Percentiles rank a stretch among this genome's conserved stretches.
Evolutionary conservation across 2,113 vertebrate genomes (phyloP).

Genomic region (Psephotus haematonotus): DNA sequence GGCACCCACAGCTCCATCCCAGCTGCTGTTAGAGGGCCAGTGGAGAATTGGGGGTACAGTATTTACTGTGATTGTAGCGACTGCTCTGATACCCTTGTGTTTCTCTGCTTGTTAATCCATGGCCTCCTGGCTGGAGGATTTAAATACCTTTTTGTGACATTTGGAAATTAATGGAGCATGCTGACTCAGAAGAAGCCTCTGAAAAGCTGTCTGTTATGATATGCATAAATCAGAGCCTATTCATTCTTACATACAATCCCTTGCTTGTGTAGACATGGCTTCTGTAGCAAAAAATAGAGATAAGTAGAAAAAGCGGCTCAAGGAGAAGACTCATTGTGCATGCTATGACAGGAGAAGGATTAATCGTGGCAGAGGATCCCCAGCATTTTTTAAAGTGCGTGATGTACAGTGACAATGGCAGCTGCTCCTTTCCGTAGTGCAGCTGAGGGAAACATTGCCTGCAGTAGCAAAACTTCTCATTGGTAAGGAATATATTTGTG

Average conservation of each 20-base stretch:
- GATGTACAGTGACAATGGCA: not conserved
- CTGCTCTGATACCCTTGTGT: not conserved
- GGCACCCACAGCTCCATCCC: not conserved
- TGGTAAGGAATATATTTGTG: not conserved
- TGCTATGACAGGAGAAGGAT: not conserved
- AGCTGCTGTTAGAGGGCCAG: fast-evolving
- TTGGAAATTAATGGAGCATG: not conserved
- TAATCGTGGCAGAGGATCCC: not conserved
- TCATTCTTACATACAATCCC: not conserved
- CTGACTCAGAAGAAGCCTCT: not conserved
- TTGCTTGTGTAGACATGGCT: not conserved
- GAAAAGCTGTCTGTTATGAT: not conserved
- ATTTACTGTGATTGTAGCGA: not conserved
- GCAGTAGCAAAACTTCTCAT: not conserved
- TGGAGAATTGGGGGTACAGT: not conserved
- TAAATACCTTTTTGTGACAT: not conserved
- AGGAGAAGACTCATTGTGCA: not conserved
- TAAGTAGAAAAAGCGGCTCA: not conserved
- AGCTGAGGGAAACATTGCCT: not conserved
- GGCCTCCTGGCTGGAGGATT: not conserved
- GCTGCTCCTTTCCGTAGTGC: not conserved
- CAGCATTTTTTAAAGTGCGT: not conserved
- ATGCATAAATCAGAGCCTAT: not conserved
- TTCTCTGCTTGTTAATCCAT: not conserved
- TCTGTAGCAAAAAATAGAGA: not conserved